Evolutionary conservation across 30 jellyfish, hydroid and myxozoan genomes (phyloP).

Genomic region (Cassiopea andromeda): DNA sequence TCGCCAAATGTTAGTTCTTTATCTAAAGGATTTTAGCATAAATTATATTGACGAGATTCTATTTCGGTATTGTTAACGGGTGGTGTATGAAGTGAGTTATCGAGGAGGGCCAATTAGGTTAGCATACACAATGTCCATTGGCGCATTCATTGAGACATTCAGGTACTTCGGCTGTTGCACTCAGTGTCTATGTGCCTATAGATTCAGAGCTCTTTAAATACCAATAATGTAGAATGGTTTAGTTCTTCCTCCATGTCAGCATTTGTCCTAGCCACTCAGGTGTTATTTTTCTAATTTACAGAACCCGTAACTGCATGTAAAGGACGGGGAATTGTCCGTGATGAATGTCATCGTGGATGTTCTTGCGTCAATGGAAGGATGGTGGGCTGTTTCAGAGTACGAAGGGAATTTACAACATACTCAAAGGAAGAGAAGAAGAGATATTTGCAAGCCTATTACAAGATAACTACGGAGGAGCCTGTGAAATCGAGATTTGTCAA

Average conservation of each 20-base stretch:
- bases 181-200: too few relatives aligned
- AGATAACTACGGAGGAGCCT: conserved; percentile 81
- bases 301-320: conserved; percentile 31
- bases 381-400: conserved; percentile 67
- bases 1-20: too few relatives aligned
- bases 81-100: too few relatives aligned
- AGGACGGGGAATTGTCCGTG: conserved; percentile 48
- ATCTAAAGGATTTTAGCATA: too few relatives aligned
- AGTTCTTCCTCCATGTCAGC: neutral
- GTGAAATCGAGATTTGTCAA: conserved; percentile 58
- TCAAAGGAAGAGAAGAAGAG: conserved; percentile 71
- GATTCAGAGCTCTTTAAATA: too few relatives aligned
- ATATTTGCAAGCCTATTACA: conserved; percentile 74
- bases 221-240: neutral
- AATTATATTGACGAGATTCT: too few relatives aligned
- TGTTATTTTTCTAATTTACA: neutral
- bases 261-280: neutral
- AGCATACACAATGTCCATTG: too few relatives aligned
- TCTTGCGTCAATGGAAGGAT: conserved; percentile 63
- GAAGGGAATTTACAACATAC: conserved; percentile 87
- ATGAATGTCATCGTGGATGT: conserved; percentile 88
- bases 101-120: too few relatives aligned
- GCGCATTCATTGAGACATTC: too few relatives aligned
- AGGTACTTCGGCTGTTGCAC: too few relatives aligned
- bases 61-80: too few relatives aligned